Conservation (phyloP, 2,113 vertebrate genomes). For the Hydrochoerus hydrochaeris region DNA sequence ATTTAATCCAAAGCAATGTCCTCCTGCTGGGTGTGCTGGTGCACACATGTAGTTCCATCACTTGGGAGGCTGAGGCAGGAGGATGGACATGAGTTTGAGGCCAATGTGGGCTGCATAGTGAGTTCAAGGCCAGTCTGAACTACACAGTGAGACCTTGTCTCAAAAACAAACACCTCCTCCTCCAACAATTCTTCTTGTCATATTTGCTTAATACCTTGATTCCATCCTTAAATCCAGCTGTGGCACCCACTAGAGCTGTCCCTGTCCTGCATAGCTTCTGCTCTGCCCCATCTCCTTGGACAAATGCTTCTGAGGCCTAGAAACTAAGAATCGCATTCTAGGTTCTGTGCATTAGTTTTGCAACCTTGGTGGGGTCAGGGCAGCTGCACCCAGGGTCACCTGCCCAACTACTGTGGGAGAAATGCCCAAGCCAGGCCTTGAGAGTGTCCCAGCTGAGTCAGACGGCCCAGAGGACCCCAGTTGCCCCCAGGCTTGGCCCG, state of each 20-base stretch:
- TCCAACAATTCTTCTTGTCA: neutral
- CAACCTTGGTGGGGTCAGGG: rapidly evolving
- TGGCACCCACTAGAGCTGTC: neutral
- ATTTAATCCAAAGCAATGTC: neutral
- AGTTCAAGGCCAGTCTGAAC: neutral
- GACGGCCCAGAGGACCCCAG: too few species aligned
- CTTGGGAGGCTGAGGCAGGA: neutral
- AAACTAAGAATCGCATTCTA: rapidly evolving
- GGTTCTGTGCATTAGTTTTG: neutral
- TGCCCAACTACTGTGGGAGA: neutral
- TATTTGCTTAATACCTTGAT: too few species aligned
- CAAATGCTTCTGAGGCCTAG: neutral
- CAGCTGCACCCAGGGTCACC: neutral
- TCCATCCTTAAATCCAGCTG: neutral
- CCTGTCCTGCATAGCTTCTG: neutral
- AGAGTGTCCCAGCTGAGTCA: neutral
- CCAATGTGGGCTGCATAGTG: neutral
- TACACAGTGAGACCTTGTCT: neutral
- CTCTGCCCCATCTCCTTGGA: neutral
- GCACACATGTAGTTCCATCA: neutral
- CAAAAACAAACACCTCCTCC: neutral
- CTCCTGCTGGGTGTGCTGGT: neutral
- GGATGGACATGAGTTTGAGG: neutral
- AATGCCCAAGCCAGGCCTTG: neutral
- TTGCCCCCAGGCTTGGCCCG: neutral